phyloP scores from a whole-genome alignment of 2,113 vertebrate genomes.

The Hemichromis elongatus region DNA sequence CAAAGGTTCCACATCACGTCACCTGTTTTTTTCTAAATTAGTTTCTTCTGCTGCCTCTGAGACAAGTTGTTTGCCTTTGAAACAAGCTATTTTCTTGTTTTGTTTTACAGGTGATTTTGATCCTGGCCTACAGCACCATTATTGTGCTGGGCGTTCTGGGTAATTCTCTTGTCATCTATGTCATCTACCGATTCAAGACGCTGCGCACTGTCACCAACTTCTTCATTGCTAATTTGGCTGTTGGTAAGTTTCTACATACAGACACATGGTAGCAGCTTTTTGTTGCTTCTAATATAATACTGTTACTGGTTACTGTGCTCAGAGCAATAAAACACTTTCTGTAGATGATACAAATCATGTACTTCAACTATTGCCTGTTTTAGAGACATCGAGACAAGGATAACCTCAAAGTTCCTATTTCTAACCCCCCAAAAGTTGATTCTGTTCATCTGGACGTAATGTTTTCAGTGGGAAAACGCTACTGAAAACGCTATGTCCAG shows the following conservation, averaged over 20 bases:
- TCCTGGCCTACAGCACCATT: conserved; percentile 91
- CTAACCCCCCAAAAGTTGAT: no score
- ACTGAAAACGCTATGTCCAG: no score
- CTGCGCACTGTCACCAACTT: conserved; percentile 94
- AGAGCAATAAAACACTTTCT: neutral
- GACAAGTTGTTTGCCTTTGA: neutral
- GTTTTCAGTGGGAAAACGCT: no score
- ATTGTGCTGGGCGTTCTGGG: conserved; percentile 91
- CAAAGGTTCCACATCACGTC: neutral
- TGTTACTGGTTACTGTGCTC: neutral
- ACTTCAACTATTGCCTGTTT: neutral
- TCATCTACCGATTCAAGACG: conserved; percentile 89
- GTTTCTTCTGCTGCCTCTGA: neutral
- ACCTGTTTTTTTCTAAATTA: neutral
- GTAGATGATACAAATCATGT: neutral
- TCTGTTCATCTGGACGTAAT: no score
- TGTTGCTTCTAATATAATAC: neutral
- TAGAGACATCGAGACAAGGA: neutral
- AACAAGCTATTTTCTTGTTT: neutral
- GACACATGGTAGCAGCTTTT: neutral
- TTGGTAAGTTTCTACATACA: conserved; percentile 27
- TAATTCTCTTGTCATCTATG: conserved; percentile 91
- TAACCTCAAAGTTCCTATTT: neutral
- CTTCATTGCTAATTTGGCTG: conserved; percentile 92
- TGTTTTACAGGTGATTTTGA: conserved; percentile 75